These are phyloP conservation scores for Microcebus jonahi DNA, from an alignment of 2,113 vertebrate genomes.

Conservation along the genomic window DNA sequence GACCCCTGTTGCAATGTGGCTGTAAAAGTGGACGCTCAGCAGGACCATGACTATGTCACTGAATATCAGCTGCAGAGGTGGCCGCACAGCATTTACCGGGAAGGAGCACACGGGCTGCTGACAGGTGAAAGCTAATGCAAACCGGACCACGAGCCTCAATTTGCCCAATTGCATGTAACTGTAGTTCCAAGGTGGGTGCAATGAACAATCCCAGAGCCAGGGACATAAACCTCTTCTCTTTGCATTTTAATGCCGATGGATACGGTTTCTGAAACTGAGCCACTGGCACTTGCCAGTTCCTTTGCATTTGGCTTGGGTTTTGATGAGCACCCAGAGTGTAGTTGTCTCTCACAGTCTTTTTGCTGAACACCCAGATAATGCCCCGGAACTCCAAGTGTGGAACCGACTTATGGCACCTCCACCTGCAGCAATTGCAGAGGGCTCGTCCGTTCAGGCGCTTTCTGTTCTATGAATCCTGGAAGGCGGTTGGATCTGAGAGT, in stretches of 20 bases:
- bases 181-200: constrained; percentile 60
- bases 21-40: neutral
- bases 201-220: constrained; percentile 13
- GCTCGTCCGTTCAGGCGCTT: neutral
- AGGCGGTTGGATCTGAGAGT: neutral
- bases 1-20: neutral
- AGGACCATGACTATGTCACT: neutral
- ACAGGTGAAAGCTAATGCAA: neutral
- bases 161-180: neutral
- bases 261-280: neutral
- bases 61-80: neutral
- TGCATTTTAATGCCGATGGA: constrained; percentile 15
- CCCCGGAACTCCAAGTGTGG: neutral
- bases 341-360: neutral
- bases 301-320: neutral
- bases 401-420: neutral
- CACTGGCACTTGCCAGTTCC: neutral
- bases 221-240: constrained; percentile 71
- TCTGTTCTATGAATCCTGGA: neutral
- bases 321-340: neutral
- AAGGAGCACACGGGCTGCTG: neutral
- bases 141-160: neutral
- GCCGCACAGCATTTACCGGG: neutral
- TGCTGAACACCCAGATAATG: neutral
- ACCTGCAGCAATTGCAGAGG: neutral